Evolutionary conservation across 2,888 invertebrate genomes (phyloP).

Genomic region (Ichneumoninae sp.): DNA sequence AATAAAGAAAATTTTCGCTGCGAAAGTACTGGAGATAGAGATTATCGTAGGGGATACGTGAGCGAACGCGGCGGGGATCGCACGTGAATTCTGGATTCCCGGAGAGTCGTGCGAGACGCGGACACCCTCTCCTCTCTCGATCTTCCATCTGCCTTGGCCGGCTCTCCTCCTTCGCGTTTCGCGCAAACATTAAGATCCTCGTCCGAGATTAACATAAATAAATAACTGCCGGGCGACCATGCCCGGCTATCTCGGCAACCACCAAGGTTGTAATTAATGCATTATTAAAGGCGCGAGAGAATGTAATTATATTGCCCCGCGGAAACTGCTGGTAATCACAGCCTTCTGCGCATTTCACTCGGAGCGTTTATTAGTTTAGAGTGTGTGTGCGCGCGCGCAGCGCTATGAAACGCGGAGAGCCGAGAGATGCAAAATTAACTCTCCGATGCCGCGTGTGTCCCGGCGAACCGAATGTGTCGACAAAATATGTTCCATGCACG

Average conservation of each 20-base stretch:
- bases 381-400: background rate
- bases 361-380: constrained; percentile 52
- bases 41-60: constrained; percentile 20
- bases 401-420: constrained; percentile 8
- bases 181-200: constrained; percentile 72
- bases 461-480: background rate
- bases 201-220: constrained; percentile 75
- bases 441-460: background rate
- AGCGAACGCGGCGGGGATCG: constrained; percentile 52
- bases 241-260: constrained; percentile 59
- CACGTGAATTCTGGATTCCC: constrained; percentile 63
- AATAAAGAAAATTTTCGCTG: background rate
- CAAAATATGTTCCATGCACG: background rate
- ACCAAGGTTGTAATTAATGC: constrained; percentile 74
- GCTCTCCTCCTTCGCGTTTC: constrained; percentile 47
- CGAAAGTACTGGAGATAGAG: constrained; percentile 3
- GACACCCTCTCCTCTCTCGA: constrained; percentile 60
- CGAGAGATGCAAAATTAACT: constrained; percentile 11
- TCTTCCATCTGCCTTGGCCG: background rate
- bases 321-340: constrained; percentile 71
- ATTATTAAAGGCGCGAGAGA: constrained; percentile 75
- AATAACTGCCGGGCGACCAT: constrained; percentile 70
- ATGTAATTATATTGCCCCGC: constrained; percentile 74
- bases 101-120: constrained; percentile 57
- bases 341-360: constrained; percentile 61